phyloP scores from a whole-genome alignment of 2,888 invertebrate species.

The Eledona agricola region DNA sequence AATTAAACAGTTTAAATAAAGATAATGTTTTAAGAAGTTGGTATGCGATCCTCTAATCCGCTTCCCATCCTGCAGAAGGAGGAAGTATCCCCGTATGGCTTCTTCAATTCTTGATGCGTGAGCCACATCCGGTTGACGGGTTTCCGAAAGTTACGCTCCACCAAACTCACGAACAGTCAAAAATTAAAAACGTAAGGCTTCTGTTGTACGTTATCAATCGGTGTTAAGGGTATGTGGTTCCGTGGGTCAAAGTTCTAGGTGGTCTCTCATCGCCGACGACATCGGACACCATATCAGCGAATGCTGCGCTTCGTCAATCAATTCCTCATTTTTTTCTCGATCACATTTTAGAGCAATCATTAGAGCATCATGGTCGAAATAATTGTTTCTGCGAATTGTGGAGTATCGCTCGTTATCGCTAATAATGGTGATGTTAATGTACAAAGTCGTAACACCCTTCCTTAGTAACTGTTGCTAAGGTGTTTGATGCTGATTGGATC shows the following conservation, averaged over 20 bases:
- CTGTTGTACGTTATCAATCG: conserved; percentile 11
- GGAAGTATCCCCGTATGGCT: conserved; percentile 26
- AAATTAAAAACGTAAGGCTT: conserved; percentile 31
- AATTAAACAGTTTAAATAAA: too few species aligned
- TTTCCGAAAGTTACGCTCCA: conserved; percentile 33
- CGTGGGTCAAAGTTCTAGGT: not conserved
- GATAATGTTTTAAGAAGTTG: conserved; percentile 26
- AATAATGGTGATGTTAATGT: conserved; percentile 5
- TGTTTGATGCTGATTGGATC: conserved; percentile 46
- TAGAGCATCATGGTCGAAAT: too few species aligned
- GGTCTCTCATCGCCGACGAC: conserved; percentile 6
- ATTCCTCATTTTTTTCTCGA: too few species aligned
- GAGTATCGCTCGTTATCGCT: conserved; percentile 2
- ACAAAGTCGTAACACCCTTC: conserved; percentile 15
- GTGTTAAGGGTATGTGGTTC: too few species aligned
- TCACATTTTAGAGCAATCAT: too few species aligned
- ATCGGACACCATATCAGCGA: conserved; percentile 7
- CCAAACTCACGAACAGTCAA: conserved; percentile 32
- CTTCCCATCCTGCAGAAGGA: conserved; percentile 9
- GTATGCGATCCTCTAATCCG: conserved; percentile 21
- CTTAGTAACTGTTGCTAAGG: conserved; percentile 44
- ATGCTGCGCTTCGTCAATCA: too few species aligned
- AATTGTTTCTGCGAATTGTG: not conserved
- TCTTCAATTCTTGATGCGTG: conserved; percentile 33
- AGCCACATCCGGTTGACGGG: conserved; percentile 37